Conservation (phyloP, 2,888 invertebrate genomes). For the Drosophila melanosoma region DNA sequence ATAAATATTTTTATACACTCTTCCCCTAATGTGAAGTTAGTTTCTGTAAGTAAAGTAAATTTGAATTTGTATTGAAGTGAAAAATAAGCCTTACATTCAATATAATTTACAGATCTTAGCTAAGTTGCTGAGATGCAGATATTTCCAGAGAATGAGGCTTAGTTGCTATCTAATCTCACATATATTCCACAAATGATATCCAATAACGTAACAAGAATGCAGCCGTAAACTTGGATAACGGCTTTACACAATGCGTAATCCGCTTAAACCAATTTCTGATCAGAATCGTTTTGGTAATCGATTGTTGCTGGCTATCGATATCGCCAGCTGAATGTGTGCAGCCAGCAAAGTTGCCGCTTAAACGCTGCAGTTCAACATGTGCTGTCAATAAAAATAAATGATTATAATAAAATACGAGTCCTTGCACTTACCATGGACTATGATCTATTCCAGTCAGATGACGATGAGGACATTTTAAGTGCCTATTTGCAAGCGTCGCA, state of each 20-base stretch:
- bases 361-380: slow-evolving; percentile 12
- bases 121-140: not conserved
- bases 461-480: slow-evolving; percentile 83
- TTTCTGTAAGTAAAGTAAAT: slow-evolving; percentile 2
- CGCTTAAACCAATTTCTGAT: not conserved
- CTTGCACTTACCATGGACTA: slow-evolving; percentile 79
- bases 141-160: not conserved
- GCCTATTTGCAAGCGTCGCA: slow-evolving; percentile 78
- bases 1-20: slow-evolving; percentile 3
- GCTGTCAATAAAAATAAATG: not conserved
- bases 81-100: not conserved
- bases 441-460: slow-evolving; percentile 84
- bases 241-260: not conserved
- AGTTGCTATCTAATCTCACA: not conserved
- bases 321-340: not conserved
- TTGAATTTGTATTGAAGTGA: not conserved
- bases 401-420: not conserved
- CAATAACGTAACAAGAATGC: not conserved
- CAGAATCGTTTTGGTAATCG: slow-evolving; percentile 2
- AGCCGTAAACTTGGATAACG: not conserved
- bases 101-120: not conserved
- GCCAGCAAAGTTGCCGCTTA: slow-evolving; percentile 15
- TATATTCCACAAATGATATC: not conserved
- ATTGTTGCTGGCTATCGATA: slow-evolving; percentile 8
- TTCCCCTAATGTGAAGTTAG: slow-evolving; percentile 4